Evolutionary conservation across 1,140 invertebrate genomes (phyloP).

Genomic region (Oryctes rhinoceros): DNA sequence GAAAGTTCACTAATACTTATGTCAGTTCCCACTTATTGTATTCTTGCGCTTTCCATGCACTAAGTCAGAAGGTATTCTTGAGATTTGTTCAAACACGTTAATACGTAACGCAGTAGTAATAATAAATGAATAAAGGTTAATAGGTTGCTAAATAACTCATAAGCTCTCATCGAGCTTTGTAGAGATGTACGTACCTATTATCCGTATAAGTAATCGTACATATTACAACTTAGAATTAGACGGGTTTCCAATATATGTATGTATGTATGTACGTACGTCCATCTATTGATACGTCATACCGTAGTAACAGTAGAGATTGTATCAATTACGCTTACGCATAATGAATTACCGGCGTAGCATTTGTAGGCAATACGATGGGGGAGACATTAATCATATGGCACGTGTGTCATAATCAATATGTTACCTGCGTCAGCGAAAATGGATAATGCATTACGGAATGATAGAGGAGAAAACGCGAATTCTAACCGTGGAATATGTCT

Average conservation of each 20-base stretch:
- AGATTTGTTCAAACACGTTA: no score
- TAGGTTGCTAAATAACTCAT: no score
- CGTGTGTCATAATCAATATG: conserved; percentile 5
- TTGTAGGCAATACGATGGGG: background rate
- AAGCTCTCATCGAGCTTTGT: no score
- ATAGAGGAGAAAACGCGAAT: conserved; percentile 6
- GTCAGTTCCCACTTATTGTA: no score
- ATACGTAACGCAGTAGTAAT: no score
- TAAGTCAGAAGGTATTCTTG: no score
- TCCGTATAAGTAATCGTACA: background rate
- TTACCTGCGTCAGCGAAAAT: conserved; percentile 9
- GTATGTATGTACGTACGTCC: background rate
- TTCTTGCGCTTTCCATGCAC: no score
- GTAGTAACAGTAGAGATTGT: background rate
- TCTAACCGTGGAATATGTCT: background rate
- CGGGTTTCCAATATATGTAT: background rate
- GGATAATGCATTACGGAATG: background rate
- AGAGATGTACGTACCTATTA: background rate
- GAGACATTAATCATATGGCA: background rate
- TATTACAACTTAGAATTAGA: background rate
- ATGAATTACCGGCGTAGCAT: conserved; percentile 9
- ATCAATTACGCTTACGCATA: conserved; percentile 3
- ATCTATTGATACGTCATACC: background rate
- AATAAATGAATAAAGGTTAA: no score
- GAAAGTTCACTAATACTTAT: no score